phyloP scores from a whole-genome alignment of 2,888 invertebrate species.

The Quadroppia sp. region DNA sequence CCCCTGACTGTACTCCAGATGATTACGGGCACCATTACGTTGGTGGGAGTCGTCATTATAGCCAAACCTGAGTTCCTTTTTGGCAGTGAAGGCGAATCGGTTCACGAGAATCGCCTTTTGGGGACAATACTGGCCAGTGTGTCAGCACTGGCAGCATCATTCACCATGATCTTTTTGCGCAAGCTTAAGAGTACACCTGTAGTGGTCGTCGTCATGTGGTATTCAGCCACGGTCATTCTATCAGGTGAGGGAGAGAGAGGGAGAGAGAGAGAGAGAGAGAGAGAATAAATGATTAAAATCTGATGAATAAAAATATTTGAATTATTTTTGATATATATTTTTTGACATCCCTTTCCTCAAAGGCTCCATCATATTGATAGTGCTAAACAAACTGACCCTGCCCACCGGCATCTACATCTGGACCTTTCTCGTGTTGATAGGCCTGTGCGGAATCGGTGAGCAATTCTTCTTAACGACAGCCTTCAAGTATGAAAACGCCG shows the following conservation, averaged over 20 bases:
- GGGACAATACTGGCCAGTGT: constrained; percentile 31
- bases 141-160: constrained; percentile 22
- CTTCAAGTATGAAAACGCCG: constrained; percentile 81
- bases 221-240: constrained; percentile 19
- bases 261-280: too few species aligned
- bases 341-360: too few species aligned
- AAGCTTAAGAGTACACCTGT: constrained; percentile 41
- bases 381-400: neutral
- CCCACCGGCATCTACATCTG: constrained; percentile 15
- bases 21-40: constrained; percentile 17
- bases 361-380: constrained; percentile 5
- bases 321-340: too few species aligned
- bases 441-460: constrained; percentile 78
- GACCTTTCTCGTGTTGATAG: constrained; percentile 55
- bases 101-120: neutral
- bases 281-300: too few species aligned
- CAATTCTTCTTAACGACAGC: constrained; percentile 81
- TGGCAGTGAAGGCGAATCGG: neutral
- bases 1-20: constrained; percentile 16
- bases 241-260: too few species aligned
- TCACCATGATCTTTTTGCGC: constrained; percentile 20
- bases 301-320: too few species aligned
- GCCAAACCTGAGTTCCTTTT: constrained; percentile 37
- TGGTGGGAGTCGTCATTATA: constrained; percentile 32
- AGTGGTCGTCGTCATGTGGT: constrained; percentile 39